Conservation (phyloP, 2,113 vertebrate genomes). For the Semicossyphus pulcher region DNA sequence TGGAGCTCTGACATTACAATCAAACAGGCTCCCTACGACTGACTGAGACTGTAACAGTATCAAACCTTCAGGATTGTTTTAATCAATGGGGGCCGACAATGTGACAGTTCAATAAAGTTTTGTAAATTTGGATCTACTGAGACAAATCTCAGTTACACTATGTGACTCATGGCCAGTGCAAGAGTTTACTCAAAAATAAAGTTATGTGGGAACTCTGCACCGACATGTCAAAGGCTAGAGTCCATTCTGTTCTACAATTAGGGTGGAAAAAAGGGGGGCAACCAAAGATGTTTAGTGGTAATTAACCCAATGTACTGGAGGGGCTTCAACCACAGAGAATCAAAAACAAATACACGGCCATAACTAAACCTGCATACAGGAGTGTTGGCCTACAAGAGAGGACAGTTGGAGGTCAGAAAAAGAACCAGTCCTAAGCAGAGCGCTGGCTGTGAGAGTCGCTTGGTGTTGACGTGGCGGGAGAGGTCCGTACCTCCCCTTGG, state of each 20-base stretch:
- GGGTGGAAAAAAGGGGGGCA: conserved; percentile 34
- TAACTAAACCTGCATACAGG: conserved; percentile 79
- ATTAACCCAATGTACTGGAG: conserved; percentile 48
- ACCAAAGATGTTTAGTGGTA: conserved; percentile 51
- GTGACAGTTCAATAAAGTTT: not conserved
- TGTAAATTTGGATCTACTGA: conserved; percentile 43
- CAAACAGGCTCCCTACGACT: conserved; percentile 66
- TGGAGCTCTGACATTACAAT: conserved; percentile 16
- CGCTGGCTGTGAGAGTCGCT: conserved; percentile 77
- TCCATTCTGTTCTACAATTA: conserved; percentile 36
- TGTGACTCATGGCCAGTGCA: conserved; percentile 55
- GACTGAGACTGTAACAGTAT: conserved; percentile 31
- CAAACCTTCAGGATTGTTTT: conserved; percentile 8
- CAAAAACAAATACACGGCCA: conserved; percentile 57
- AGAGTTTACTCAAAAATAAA: conserved; percentile 47
- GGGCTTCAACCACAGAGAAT: conserved; percentile 58
- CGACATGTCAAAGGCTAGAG: conserved; percentile 48
- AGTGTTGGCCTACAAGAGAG: conserved; percentile 77
- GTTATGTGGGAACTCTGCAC: conserved; percentile 36
- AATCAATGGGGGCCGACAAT: conserved; percentile 9
- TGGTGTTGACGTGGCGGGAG: conserved; percentile 77
- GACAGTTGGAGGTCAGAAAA: conserved; percentile 64
- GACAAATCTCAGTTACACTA: conserved; percentile 35
- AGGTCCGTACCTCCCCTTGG: conserved; percentile 83
- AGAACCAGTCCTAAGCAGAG: conserved; percentile 74